Conservation (phyloP, 2,888 invertebrate species). For the Chymomyza caudatula region DNA sequence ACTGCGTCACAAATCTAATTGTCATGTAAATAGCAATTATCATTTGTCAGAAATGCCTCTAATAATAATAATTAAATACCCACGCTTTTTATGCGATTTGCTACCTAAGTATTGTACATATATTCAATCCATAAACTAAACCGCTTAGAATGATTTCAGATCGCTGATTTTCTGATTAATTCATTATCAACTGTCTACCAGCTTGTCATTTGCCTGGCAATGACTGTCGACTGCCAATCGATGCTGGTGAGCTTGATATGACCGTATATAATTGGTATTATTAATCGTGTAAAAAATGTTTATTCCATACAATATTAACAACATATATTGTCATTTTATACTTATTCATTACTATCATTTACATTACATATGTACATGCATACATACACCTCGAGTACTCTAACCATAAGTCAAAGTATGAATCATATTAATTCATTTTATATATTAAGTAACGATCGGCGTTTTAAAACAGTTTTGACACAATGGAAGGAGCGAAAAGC, state of each 20-base stretch:
- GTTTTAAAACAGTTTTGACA: slow-evolving; percentile 57
- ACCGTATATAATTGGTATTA: slow-evolving; percentile 39
- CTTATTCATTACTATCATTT: background rate
- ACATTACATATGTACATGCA: too few species aligned
- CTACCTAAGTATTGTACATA: background rate
- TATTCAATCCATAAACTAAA: background rate
- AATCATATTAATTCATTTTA: too few species aligned
- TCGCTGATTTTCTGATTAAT: slow-evolving; percentile 45
- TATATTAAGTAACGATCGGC: too few species aligned
- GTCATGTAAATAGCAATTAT: slow-evolving; percentile 69
- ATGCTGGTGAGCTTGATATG: background rate
- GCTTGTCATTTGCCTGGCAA: slow-evolving; percentile 52
- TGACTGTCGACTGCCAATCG: slow-evolving; percentile 5
- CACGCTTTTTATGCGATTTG: slow-evolving; percentile 35
- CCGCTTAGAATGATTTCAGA: slow-evolving; percentile 37
- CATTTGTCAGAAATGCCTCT: slow-evolving; percentile 64
- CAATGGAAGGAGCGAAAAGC: slow-evolving; percentile 35
- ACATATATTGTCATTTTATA: too few species aligned
- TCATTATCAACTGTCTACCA: slow-evolving; percentile 62
- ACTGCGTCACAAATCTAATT: slow-evolving; percentile 49
- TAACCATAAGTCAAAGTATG: too few species aligned
- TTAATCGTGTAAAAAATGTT: slow-evolving; percentile 58
- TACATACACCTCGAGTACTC: too few species aligned
- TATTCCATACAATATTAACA: too few species aligned
- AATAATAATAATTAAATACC: slow-evolving; percentile 58